phyloP scores from a whole-genome alignment of 2,888 invertebrate species.

The Bruchidius siliquastri region DNA sequence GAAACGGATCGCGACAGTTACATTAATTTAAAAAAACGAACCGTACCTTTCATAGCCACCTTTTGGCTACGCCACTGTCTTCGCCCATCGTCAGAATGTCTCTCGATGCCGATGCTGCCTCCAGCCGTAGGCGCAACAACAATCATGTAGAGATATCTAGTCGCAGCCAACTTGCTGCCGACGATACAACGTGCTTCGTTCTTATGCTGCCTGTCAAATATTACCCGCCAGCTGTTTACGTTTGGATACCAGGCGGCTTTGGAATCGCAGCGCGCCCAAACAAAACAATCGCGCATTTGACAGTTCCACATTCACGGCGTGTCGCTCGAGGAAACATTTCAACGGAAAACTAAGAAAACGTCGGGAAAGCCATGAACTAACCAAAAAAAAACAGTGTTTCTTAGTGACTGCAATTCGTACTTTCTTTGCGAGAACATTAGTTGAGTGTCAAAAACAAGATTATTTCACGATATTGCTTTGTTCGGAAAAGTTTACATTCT shows the following conservation, averaged over 20 bases:
- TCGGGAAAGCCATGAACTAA: no score
- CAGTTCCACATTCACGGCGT: neutral
- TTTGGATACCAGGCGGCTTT: neutral
- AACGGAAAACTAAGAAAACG: no score
- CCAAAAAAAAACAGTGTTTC: no score
- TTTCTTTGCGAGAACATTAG: no score
- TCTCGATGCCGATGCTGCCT: neutral
- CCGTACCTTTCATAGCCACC: neutral
- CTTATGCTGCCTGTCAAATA: neutral
- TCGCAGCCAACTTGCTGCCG: neutral
- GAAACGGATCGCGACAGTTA: no score
- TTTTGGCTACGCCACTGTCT: neutral
- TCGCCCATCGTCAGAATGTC: neutral
- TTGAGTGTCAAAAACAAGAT: no score
- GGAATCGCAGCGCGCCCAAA: neutral
- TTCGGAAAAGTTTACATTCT: no score
- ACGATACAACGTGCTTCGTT: neutral
- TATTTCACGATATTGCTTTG: no score
- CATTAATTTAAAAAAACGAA: no score
- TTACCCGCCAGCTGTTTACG: neutral
- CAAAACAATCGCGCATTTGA: neutral
- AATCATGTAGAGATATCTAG: neutral
- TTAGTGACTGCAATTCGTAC: no score
- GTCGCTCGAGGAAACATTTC: neutral
- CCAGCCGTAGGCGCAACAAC: neutral